phyloP scores from a whole-genome alignment of 2,797 vertebrate species.

The Sebastes kiyomatsui region DNA sequence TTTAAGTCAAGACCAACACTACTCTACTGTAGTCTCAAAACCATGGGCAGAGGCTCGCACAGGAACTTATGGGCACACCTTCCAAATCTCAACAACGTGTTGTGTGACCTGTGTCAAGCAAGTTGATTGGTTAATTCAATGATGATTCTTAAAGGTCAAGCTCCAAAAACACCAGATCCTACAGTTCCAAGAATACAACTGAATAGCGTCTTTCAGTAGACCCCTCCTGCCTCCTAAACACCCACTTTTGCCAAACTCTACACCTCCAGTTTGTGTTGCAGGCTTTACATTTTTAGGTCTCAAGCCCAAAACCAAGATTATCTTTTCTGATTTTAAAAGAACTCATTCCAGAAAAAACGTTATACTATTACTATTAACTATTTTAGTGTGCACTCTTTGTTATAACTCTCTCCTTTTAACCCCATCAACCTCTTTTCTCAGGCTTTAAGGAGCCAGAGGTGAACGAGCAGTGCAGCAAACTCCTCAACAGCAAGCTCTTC shows the following conservation, averaged over 20 bases:
- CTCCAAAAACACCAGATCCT: not conserved
- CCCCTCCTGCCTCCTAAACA: not conserved
- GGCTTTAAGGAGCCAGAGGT: constrained; percentile 86
- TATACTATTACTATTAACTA: not conserved
- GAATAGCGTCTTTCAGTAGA: not conserved
- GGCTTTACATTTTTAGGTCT: not conserved
- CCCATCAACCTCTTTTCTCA: constrained; percentile 25
- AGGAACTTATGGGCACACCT: not conserved
- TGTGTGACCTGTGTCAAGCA: not conserved
- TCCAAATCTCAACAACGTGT: not conserved
- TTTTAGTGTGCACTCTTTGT: not conserved
- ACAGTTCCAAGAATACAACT: not conserved
- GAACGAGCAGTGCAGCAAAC: constrained; percentile 90
- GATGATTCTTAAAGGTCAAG: not conserved
- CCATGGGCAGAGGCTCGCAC: not conserved
- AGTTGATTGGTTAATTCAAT: not conserved
- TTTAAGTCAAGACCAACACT: not conserved
- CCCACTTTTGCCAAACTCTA: not conserved
- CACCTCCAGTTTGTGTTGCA: not conserved
- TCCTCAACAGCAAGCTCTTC: constrained; percentile 93
- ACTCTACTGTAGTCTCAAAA: not conserved
- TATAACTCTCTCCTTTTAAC: not conserved
- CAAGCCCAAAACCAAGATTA: not conserved
- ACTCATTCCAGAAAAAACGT: not conserved
- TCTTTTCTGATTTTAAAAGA: not conserved